phyloP scores from a whole-genome alignment of 64 coral and sea anemone species.

The Dendrophyllia cribrosa region DNA sequence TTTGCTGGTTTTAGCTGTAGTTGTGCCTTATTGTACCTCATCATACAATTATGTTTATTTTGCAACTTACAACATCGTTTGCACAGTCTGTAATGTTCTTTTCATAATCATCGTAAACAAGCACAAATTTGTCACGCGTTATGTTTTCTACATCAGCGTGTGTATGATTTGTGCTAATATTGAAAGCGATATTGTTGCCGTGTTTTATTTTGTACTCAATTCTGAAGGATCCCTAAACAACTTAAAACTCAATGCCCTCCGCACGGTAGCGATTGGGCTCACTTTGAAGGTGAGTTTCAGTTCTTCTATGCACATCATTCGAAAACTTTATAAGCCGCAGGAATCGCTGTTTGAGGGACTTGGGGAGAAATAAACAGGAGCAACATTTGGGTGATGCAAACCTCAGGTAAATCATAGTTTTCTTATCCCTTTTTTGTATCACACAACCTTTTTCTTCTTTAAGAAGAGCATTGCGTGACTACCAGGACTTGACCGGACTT shows the following conservation, averaged over 20 bases:
- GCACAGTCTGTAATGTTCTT: not conserved
- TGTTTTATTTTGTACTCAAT: constrained; percentile 45
- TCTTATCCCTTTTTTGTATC: too few species aligned
- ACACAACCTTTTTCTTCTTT: too few species aligned
- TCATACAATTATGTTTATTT: not conserved
- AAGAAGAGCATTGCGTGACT: too few species aligned
- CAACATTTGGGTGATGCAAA: not conserved
- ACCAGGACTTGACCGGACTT: too few species aligned
- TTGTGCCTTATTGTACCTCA: too few species aligned
- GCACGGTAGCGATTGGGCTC: constrained; percentile 21
- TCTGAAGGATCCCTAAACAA: constrained; percentile 32
- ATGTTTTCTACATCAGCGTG: constrained; percentile 45
- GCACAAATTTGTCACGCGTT: not conserved
- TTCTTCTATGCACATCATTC: constrained; percentile 60
- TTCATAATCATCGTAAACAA: constrained; percentile 15
- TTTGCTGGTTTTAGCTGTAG: too few species aligned
- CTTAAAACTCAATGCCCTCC: constrained; percentile 52
- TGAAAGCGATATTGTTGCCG: constrained; percentile 27
- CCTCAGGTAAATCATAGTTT: too few species aligned
- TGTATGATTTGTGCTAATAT: constrained; percentile 58
- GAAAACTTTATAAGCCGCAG: constrained; percentile 6
- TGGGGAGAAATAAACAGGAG: not conserved
- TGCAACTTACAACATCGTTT: not conserved
- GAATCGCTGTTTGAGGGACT: not conserved
- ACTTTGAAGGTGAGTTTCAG: constrained; percentile 39